Evolutionary conservation across 2,113 vertebrate genomes (phyloP).

Genomic region (Phyllopteryx taeniolatus): DNA sequence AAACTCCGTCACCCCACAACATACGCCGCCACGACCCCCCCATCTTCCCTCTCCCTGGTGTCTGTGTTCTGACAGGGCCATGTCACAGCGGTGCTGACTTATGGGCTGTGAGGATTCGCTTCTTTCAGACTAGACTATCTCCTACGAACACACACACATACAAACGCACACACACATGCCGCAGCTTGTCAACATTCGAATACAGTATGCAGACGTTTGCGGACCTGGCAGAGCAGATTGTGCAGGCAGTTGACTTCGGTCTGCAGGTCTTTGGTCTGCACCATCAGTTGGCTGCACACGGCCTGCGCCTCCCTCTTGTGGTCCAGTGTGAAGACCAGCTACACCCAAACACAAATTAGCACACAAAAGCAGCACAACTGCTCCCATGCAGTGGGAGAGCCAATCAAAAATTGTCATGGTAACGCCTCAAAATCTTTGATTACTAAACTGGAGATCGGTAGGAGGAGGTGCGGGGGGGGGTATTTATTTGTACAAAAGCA

Average conservation of each 20-base stretch:
- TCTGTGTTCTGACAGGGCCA: conserved; percentile 76
- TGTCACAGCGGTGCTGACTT: conserved; percentile 84
- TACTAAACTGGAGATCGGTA: too few species aligned
- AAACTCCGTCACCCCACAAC: conserved; percentile 46
- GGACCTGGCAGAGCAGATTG: conserved; percentile 81
- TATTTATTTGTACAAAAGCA: too few species aligned
- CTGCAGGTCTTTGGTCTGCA: conserved; percentile 74
- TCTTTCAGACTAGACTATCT: conserved; percentile 54
- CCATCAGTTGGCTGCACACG: conserved; percentile 78
- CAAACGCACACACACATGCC: conserved; percentile 41
- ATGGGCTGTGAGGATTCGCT: conserved; percentile 83
- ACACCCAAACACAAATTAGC: neutral
- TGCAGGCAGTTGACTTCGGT: conserved; percentile 81
- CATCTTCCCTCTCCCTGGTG: conserved; percentile 38
- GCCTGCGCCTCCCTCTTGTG: conserved; percentile 69
- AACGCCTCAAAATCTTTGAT: neutral
- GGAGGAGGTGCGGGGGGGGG: too few species aligned
- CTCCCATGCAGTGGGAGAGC: neutral
- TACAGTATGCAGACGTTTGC: neutral
- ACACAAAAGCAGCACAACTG: neutral
- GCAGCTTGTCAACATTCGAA: conserved; percentile 40
- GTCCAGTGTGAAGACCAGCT: conserved; percentile 85
- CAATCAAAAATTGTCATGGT: neutral
- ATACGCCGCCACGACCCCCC: conserved; percentile 12
- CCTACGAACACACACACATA: conserved; percentile 21